A percentile compares a stretch with the other conserved stretches of the same genome.
Conservation (phyloP, 2,888 invertebrate species). For the Torymus aiolomorphi region DNA sequence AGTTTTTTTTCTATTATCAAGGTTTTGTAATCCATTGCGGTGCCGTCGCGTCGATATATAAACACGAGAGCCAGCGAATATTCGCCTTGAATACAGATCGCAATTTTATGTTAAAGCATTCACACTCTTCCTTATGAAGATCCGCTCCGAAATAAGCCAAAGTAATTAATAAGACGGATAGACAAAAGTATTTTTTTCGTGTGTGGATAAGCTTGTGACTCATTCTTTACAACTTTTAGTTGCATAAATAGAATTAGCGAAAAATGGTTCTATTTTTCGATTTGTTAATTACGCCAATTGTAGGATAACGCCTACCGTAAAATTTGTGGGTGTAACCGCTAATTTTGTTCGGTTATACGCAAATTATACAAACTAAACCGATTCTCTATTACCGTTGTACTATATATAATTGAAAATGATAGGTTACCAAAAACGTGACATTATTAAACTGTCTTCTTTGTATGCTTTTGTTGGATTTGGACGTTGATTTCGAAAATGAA, state of each 20-base stretch:
- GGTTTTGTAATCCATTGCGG: conserved; percentile 61
- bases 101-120: conserved; percentile 62
- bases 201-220: too few species aligned
- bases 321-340: too few species aligned
- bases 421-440: background rate
- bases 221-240: too few species aligned
- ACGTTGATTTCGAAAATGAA: conserved; percentile 1
- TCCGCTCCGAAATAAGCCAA: conserved; percentile 1
- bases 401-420: conserved; percentile 12
- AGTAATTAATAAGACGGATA: too few species aligned
- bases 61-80: conserved; percentile 39
- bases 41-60: background rate
- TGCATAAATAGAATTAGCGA: too few species aligned
- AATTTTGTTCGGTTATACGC: too few species aligned
- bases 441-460: background rate
- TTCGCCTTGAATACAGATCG: conserved; percentile 65
- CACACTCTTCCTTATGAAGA: background rate
- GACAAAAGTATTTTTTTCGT: too few species aligned
- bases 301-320: too few species aligned
- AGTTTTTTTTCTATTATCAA: conserved; percentile 32
- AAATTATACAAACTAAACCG: too few species aligned
- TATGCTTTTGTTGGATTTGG: background rate
- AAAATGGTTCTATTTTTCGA: too few species aligned
- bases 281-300: too few species aligned
- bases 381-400: too few species aligned